These are phyloP conservation scores for Urocitellus parryii DNA, from an alignment of 2,113 vertebrate species.

Conservation along the genomic window DNA sequence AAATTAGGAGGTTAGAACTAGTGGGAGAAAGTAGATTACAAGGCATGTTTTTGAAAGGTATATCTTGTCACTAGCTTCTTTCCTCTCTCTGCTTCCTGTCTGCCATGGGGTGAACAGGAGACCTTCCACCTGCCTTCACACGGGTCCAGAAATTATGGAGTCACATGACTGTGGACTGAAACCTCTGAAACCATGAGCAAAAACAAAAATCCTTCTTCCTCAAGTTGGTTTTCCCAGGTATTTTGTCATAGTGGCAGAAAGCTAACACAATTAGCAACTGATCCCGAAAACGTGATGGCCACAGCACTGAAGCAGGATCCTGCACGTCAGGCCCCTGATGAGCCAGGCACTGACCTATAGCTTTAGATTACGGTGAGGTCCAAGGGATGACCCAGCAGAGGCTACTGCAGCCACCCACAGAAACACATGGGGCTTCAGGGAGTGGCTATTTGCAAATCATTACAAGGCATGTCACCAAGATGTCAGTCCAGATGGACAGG, in stretches of 20 bases:
- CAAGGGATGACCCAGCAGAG: background rate
- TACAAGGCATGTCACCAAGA: background rate
- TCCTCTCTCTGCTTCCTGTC: background rate
- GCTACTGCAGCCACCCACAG: background rate
- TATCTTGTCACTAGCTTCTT: background rate
- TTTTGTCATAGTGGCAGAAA: background rate
- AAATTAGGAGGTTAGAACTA: background rate
- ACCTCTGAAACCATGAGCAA: background rate
- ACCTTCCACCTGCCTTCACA: background rate
- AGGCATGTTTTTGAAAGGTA: background rate
- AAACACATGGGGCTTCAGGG: background rate
- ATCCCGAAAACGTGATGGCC: background rate
- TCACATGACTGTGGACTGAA: background rate
- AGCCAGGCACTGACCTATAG: background rate
- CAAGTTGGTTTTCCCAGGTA: background rate
- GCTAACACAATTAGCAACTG: background rate
- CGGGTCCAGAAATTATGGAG: background rate
- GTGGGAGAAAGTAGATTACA: background rate
- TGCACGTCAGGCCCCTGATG: background rate
- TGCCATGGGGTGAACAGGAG: background rate
- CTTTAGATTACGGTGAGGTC: rapidly evolving
- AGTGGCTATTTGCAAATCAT: background rate
- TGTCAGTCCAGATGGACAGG: background rate
- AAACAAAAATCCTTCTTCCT: background rate
- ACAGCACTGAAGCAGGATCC: background rate